Evolutionary conservation across 2,888 invertebrate genomes (phyloP), one percentile per base, ranked within the genome.

Genomic region (Colostygia pectinataria): DNA sequence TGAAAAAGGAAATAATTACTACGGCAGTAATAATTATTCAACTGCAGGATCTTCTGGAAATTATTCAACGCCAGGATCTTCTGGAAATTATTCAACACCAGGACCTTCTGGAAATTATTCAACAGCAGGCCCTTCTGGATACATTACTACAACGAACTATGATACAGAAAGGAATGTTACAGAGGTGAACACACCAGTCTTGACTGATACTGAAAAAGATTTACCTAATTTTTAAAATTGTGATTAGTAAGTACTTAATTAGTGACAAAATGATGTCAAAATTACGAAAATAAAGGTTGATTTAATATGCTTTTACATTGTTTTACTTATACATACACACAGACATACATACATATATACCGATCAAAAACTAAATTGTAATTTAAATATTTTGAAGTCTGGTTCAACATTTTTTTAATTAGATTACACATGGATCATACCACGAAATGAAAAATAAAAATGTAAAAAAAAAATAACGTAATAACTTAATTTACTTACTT

Each of bases 61-160:
- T 29, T 29, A 50, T 50, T 27, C 50, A 50, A 50, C 43, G 43
- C 34, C 50, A 50, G 44, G 32, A 42, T 25, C 38, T 49, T 49
- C 50, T 51, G 41, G 50, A 51, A 45, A 51, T 45, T 51, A 45
- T 44, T 51, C 25, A 51, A 45, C 50, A 40, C 44, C 44, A 34
- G 40, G 44, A 45, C 29, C 39, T 39, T 39, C 39, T 28, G 39
- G 39, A 39, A 39, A 39, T 39, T 39, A 39, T 39, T 39, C 39
- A 39, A 39, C 39, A 28, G 29, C 39, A 39, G 39, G n/a, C n/a
- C n/a, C n/a, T n/a, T n/a, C n/a, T n/a, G n/a, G 39, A 39, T 45
- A 41, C 37, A 45, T 28, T 51, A 28, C 39, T 39, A 51, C 45
- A 51, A 18, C 41, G 50, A 51, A 40, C 50, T 41, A 43, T 25